Evolutionary conservation across 92 coral and sea anemone genomes (phyloP).

Genomic region (Palythoa caribaeorum): DNA sequence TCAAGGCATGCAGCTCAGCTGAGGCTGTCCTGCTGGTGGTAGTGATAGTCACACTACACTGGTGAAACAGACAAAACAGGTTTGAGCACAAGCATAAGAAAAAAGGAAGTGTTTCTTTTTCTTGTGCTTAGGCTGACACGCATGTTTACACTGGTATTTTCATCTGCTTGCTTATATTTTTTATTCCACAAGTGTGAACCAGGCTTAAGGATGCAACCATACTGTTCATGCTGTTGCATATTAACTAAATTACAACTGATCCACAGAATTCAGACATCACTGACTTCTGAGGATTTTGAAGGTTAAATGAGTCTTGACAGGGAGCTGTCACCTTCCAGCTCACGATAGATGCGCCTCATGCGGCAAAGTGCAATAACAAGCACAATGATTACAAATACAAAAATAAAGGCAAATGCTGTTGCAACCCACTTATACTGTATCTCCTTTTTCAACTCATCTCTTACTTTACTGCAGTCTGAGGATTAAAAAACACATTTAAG

Average conservation of each 20-base stretch:
- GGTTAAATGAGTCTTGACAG: constrained; percentile 83
- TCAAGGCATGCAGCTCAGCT: too few relatives aligned
- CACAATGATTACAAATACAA: constrained; percentile 74
- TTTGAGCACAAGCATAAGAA: too few relatives aligned
- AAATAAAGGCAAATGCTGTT: constrained; percentile 79
- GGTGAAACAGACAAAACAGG: too few relatives aligned
- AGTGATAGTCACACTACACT: too few relatives aligned
- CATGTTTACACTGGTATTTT: too few relatives aligned
- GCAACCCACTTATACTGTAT: constrained; percentile 87
- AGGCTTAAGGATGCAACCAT: not conserved
- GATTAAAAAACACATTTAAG: not conserved
- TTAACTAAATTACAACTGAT: not conserved
- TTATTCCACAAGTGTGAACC: too few relatives aligned
- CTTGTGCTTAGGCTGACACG: too few relatives aligned
- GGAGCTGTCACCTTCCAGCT: constrained; percentile 95
- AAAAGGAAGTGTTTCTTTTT: not conserved
- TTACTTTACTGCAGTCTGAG: constrained; percentile 44
- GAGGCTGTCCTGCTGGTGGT: too few relatives aligned
- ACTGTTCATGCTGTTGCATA: not conserved
- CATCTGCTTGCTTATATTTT: too few relatives aligned
- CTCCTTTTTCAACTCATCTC: constrained; percentile 42
- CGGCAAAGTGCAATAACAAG: constrained; percentile 82
- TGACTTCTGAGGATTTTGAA: not conserved
- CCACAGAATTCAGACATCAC: not conserved
- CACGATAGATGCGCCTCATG: constrained; percentile 91